These are phyloP conservation scores for Rhombomys opimus DNA, from an alignment of 2,113 vertebrate species.

Conservation along the genomic window DNA sequence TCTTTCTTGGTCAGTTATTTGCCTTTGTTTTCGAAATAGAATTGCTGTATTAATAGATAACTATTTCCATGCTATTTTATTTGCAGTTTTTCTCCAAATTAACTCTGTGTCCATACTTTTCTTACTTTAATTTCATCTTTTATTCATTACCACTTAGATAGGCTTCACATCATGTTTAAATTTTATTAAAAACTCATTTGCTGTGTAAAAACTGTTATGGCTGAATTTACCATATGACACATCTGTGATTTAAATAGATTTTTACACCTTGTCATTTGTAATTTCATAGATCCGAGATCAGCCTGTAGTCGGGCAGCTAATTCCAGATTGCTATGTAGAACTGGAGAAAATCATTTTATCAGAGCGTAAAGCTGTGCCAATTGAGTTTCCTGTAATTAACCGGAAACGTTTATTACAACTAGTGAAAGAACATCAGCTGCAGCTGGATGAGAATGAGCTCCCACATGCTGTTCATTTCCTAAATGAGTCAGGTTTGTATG, in stretches of 20 bases:
- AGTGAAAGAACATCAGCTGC: slow-evolving; percentile 92
- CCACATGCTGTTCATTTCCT: slow-evolving; percentile 96
- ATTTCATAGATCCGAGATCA: slow-evolving; percentile 94
- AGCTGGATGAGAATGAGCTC: slow-evolving; percentile 95
- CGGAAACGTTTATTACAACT: slow-evolving; percentile 90
- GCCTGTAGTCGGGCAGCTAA: slow-evolving; percentile 95
- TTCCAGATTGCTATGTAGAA: slow-evolving; percentile 97
- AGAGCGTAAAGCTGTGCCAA: slow-evolving; percentile 89
- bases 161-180: neutral
- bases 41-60: neutral
- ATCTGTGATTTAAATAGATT: slow-evolving; percentile 42
- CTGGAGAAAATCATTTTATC: slow-evolving; percentile 93
- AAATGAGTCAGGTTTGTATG: slow-evolving; percentile 92
- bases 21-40: neutral
- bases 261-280: slow-evolving; percentile 68
- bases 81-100: neutral
- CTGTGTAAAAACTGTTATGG: neutral
- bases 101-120: neutral
- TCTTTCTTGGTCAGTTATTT: neutral
- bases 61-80: slow-evolving; percentile 28
- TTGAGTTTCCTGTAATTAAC: slow-evolving; percentile 95
- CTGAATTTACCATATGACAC: slow-evolving; percentile 11
- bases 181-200: neutral
- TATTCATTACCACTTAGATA: slow-evolving; percentile 11
- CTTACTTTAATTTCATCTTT: slow-evolving; percentile 24